Percentiles rank a stretch among this genome's conserved stretches.
These are phyloP conservation scores for Carcina quercana DNA, from an alignment of 2,888 invertebrate genomes.

Conservation along the genomic window DNA sequence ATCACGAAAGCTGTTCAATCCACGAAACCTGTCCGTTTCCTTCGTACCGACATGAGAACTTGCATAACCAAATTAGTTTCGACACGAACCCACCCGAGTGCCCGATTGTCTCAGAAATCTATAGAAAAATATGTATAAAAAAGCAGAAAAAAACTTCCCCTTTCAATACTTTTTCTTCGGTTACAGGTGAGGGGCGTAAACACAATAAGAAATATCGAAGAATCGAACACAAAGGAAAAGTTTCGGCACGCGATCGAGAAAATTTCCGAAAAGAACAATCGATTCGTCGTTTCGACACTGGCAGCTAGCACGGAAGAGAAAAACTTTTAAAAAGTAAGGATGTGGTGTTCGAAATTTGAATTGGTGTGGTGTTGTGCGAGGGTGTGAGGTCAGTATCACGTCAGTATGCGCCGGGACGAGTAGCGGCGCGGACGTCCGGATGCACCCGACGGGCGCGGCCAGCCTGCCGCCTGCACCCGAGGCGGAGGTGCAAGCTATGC, in stretches of 20 bases:
- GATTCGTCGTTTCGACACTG: constrained; percentile 28
- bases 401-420: constrained; percentile 54
- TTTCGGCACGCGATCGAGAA: constrained; percentile 34
- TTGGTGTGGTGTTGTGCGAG: constrained; percentile 19
- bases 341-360: constrained; percentile 31
- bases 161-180: constrained; percentile 59
- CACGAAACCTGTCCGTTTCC: constrained; percentile 54
- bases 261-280: constrained; percentile 45
- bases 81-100: constrained; percentile 63
- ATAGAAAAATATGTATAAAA: no score
- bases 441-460: constrained; percentile 84
- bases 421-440: constrained; percentile 68
- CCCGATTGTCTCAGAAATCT: constrained; percentile 65
- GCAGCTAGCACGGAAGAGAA: constrained; percentile 18
- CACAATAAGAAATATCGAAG: constrained; percentile 44
- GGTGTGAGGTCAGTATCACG: constrained; percentile 27
- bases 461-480: constrained; percentile 86
- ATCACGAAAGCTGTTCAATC: constrained; percentile 9
- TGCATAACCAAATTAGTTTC: constrained; percentile 67
- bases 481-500: constrained; percentile 95
- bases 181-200: constrained; percentile 52
- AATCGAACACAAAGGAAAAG: constrained; percentile 28
- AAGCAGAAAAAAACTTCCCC: constrained; percentile 45
- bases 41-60: constrained; percentile 40
- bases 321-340: constrained; percentile 18